phyloP scores from a whole-genome alignment of 1,140 invertebrate species.

The Macrosteles quadrilineatus region DNA sequence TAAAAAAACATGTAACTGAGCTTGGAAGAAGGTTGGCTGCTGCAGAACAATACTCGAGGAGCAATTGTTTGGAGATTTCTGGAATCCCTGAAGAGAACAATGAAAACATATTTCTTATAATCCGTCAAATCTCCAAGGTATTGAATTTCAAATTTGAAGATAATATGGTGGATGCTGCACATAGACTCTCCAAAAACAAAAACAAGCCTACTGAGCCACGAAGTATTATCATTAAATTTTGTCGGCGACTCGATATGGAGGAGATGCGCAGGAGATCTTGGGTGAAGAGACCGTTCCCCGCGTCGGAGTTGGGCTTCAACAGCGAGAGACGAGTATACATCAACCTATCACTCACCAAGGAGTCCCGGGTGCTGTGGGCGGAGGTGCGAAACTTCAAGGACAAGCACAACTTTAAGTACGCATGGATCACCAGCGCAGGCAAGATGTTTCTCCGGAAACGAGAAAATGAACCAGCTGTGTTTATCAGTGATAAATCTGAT shows the following conservation, averaged over 20 bases:
- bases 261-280: background rate
- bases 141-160: background rate
- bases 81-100: background rate
- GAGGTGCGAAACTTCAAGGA: background rate
- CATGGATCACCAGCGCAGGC: no score
- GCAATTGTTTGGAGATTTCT: background rate
- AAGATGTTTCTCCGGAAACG: no score
- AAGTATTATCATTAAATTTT: no score
- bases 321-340: background rate
- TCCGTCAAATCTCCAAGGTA: background rate
- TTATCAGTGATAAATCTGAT: no score
- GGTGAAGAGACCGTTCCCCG: background rate
- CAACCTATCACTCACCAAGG: no score
- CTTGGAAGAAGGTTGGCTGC: background rate
- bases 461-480: no score
- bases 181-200: background rate
- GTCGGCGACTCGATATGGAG: no score
- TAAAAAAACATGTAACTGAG: background rate
- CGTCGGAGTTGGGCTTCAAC: background rate
- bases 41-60: background rate
- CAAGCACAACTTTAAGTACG: no score
- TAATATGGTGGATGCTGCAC: background rate
- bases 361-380: background rate
- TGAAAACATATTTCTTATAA: background rate
- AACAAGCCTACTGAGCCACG: background rate